Evolutionary conservation across 2,797 vertebrate genomes (phyloP), one percentile per base, ranked within the genome.

Genomic region (Melanogrammus aeglefinus): DNA sequence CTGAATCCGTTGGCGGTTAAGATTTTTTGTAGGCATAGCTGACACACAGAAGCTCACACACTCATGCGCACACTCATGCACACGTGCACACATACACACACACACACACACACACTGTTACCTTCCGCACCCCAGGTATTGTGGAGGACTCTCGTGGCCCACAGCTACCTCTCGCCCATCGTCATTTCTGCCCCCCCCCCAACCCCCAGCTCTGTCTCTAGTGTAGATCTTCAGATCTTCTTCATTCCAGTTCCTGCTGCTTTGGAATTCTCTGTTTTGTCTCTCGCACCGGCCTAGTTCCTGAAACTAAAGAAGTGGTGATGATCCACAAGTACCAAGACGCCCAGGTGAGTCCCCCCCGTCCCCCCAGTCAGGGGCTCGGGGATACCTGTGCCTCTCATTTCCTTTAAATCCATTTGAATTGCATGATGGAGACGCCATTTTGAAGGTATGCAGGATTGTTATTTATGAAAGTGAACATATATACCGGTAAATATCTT

Each of bases 241-340:
- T 79, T 82, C 81, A 79, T 35, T 80, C 63, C 79, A 77, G 87
- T 92, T 92, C 84, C 90, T 91, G 94, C 94, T 93, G 94, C 94
- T 95, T 94, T 97, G 97, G 95, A 98, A 97, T 95, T 96, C 90
- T 96, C 86, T 96, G 95, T 98, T 97, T 97, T 99, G 96, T 99
- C 93, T 99, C 95, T 98, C 95, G 94, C 95, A 94, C 89, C 88
- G 97, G 95, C 95, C 93, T 97, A 99, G 98, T 99, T 99, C 97
- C 98, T 99, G 97, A 99, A 99, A 99, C 98, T 99, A 99, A 99
- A 99, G 98, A 99, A 99, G 98, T 99, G 98, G 98, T 99, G 97
- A n/a, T n/a, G n/a, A 99, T 96, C 96, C 98, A 99, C 96, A 98
- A 98, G 96, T 99, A 99, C 98, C n/a, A 99, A 99, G 97, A 99